Evolutionary conservation across 2,797 vertebrate genomes (phyloP), one percentile per base, ranked within the genome.

Genomic region (Poecilia wingei): DNA sequence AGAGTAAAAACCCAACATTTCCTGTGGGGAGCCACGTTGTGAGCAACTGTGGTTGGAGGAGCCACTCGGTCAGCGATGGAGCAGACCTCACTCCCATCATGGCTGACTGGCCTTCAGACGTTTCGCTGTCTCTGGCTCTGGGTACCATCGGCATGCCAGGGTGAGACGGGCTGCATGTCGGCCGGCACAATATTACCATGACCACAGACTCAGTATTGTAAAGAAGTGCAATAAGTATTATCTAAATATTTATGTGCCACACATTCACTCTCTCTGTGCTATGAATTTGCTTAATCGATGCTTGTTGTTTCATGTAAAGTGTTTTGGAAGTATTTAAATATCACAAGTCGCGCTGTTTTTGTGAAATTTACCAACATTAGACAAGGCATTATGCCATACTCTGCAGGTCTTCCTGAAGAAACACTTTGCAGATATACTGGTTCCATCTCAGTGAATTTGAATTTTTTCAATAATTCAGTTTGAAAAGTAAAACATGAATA

Each of bases 141-240:
- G 98, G 98, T 8, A 80, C 90, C 1, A 36, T 98, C 53, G 98
- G 98, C 82, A 98, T 99, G 98, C 94, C 98, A 0, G 98, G 97
- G 98, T 99, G 88, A 96, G 93, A 20, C 68, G 6, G 16, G 41
- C 3, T 33, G 5, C 16, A 22, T 5, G 28, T 49, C 7, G 31
- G 31, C n/a, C 57, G 6, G 4, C 28, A 18, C 31, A 61, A 33
- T 12, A 12, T 25, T 0, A 66, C 18, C 33, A 66, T 39, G 3
- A 39, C 9, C 64, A 36, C 33, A 36, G 14, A 36, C 33, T 66
- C 36, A 3, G 18, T 20, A 64, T 36, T 7, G 5, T 5, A 33
- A 33, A 61, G 57, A 61, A 61, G n/a, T 16, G 16, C 31, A 41
- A 41, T 16, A 28, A 3, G 12, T 28, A 14, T 41, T 4, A 13